These are phyloP conservation scores for Cyclophora punctaria DNA, from an alignment of 2,888 invertebrate genomes.

Conservation along the genomic window DNA sequence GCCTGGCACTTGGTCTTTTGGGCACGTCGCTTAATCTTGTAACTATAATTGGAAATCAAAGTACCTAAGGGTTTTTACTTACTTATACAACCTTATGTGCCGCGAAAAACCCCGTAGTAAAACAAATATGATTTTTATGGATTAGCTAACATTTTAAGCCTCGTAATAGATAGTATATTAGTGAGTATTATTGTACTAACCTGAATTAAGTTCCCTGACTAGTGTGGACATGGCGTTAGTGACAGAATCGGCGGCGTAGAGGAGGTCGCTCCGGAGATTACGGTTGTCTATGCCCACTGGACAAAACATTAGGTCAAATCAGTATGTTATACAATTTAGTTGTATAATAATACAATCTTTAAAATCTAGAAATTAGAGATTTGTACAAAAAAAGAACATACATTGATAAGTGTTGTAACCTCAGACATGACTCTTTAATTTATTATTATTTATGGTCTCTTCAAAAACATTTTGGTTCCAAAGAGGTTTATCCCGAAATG, in stretches of 20 bases:
- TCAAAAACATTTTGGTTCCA: not conserved
- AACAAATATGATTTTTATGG: too few species aligned
- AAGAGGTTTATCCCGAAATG: not conserved
- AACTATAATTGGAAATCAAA: too few species aligned
- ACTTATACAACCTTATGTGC: too few species aligned
- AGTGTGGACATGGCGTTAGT: slow-evolving; percentile 98
- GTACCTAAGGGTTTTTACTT: not conserved
- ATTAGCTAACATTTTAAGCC: too few species aligned
- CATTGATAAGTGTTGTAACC: too few species aligned
- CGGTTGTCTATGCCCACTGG: slow-evolving; percentile 73
- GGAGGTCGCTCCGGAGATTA: slow-evolving; percentile 87
- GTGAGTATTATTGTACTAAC: slow-evolving; percentile 57
- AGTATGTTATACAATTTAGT: too few species aligned
- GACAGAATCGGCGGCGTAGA: slow-evolving; percentile 97
- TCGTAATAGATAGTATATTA: not conserved
- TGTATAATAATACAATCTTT: too few species aligned
- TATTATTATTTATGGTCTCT: not conserved
- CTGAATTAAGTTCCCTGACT: slow-evolving; percentile 96
- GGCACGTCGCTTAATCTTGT: too few species aligned
- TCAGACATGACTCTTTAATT: too few species aligned
- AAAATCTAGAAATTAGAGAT: not conserved
- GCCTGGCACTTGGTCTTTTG: too few species aligned
- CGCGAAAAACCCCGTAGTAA: too few species aligned
- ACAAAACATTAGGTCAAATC: slow-evolving; percentile 3
- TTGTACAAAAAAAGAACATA: not conserved